Evolutionary conservation across 2,797 vertebrate genomes (phyloP).

Genomic region (Amblyraja radiata): DNA sequence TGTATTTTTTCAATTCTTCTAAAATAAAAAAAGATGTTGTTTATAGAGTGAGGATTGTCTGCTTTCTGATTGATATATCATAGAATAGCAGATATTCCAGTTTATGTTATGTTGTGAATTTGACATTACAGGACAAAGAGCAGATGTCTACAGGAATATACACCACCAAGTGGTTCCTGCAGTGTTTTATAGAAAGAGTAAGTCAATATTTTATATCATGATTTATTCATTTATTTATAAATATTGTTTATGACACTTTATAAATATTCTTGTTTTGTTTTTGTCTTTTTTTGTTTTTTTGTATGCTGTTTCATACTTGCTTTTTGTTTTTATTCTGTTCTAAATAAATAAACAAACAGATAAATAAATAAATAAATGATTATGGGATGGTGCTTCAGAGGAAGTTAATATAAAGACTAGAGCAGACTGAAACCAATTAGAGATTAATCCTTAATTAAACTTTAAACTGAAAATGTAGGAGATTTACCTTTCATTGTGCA

Average conservation of each 20-base stretch:
- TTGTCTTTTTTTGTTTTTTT: too few relatives aligned
- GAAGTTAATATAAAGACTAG: too few relatives aligned
- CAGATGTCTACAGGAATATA: constrained; percentile 86
- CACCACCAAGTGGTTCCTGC: constrained; percentile 87
- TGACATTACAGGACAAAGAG: constrained; percentile 70
- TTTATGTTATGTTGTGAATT: neutral
- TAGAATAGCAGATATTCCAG: neutral
- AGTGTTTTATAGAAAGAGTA: constrained; percentile 88
- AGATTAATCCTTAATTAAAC: neutral
- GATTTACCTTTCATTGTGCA: neutral
- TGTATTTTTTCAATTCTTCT: neutral
- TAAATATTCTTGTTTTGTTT: too few relatives aligned
- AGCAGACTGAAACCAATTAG: neutral
- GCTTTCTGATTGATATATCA: neutral
- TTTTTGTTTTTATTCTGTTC: too few relatives aligned
- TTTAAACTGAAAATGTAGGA: neutral
- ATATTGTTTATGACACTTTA: too few relatives aligned
- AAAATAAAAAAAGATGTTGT: neutral
- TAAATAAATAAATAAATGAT: too few relatives aligned
- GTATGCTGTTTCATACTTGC: too few relatives aligned
- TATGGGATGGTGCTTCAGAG: neutral
- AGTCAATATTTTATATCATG: constrained; percentile 44
- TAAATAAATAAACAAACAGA: too few relatives aligned
- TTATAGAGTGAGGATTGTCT: neutral
- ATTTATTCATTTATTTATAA: too few relatives aligned